Evolutionary conservation across 2,797 vertebrate species (phyloP).

Genomic region (Dendrocincla tyrannina): DNA sequence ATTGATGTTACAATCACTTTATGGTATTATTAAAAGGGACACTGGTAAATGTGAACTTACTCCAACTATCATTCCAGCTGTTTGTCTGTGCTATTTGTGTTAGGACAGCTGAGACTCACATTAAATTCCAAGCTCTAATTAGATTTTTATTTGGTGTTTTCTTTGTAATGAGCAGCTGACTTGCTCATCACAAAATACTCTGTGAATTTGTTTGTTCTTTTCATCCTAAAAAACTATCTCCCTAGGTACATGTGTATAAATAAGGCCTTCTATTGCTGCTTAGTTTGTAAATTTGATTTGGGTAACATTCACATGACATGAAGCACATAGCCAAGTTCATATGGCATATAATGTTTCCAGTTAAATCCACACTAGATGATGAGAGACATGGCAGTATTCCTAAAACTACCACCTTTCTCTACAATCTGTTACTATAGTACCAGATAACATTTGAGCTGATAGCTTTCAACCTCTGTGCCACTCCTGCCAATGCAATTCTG

Average conservation of each 20-base stretch:
- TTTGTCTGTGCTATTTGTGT: slow-evolving; percentile 46
- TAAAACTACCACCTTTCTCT: background rate
- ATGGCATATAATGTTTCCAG: background rate
- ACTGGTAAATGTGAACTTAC: background rate
- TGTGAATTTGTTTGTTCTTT: background rate
- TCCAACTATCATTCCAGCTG: slow-evolving; percentile 75
- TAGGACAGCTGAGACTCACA: slow-evolving; percentile 36
- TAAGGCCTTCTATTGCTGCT: background rate
- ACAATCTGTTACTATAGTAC: background rate
- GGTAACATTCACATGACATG: background rate
- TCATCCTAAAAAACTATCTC: background rate
- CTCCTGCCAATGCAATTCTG: background rate
- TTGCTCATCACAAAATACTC: background rate
- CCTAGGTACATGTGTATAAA: background rate
- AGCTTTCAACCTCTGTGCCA: background rate
- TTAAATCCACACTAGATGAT: background rate
- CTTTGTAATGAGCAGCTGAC: background rate
- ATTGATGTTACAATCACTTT: background rate
- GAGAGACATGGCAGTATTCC: background rate
- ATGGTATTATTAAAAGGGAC: background rate
- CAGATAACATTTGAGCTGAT: background rate
- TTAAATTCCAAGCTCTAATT: background rate
- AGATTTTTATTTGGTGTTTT: slow-evolving; percentile 46
- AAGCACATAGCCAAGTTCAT: background rate
- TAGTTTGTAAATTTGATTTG: background rate